phyloP scores from a whole-genome alignment of 2,797 vertebrate species.

The Mallotus villosus region DNA sequence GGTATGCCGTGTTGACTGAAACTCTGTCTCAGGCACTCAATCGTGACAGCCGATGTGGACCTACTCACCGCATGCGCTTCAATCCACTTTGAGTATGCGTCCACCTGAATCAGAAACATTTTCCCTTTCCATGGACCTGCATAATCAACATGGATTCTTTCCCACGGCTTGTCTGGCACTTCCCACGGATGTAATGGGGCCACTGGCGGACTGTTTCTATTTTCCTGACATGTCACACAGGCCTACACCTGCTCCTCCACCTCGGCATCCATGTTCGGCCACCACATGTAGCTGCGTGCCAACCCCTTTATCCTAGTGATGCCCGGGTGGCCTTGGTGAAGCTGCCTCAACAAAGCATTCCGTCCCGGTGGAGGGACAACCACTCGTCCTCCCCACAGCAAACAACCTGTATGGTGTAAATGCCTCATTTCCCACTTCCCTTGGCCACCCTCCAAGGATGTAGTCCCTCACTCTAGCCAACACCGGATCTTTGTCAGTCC shows the following conservation, averaged over 20 bases:
- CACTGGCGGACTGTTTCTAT: slow-evolving; percentile 14
- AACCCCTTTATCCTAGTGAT: slow-evolving; percentile 9
- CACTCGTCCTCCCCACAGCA: slow-evolving; percentile 16
- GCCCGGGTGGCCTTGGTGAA: background rate
- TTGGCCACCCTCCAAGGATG: slow-evolving; percentile 11
- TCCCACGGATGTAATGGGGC: slow-evolving; percentile 19
- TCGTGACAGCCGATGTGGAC: too few relatives aligned
- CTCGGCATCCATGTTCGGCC: slow-evolving; percentile 18
- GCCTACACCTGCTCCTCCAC: slow-evolving; percentile 23
- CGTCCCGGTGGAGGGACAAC: too few relatives aligned
- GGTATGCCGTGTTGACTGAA: too few relatives aligned
- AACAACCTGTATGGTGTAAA: slow-evolving; percentile 27
- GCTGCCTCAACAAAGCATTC: too few relatives aligned
- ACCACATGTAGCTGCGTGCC: slow-evolving; percentile 26
- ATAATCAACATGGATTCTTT: slow-evolving; percentile 27
- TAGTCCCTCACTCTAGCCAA: slow-evolving; percentile 20
- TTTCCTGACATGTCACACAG: slow-evolving; percentile 23
- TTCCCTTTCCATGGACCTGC: background rate
- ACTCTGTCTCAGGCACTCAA: too few relatives aligned
- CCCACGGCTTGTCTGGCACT: slow-evolving; percentile 5
- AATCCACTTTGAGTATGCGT: too few relatives aligned
- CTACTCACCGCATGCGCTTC: too few relatives aligned
- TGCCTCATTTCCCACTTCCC: background rate
- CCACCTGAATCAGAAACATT: too few relatives aligned
- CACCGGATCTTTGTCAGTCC: slow-evolving; percentile 25